Evolutionary conservation across 1,140 invertebrate species (phyloP).

Genomic region (Chymomyza costata): DNA sequence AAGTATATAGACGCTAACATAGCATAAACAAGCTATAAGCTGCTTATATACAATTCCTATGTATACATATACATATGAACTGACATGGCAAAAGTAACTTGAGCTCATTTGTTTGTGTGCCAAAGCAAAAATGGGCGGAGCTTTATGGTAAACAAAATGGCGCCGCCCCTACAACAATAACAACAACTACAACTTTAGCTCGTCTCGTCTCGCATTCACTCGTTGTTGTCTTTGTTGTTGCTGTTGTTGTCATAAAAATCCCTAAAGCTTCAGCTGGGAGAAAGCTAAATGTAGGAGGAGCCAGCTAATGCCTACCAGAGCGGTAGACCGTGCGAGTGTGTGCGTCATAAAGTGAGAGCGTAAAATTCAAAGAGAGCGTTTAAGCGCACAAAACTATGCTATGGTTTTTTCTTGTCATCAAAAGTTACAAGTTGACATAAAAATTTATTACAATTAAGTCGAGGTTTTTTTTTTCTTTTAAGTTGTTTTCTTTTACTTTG

Average conservation of each 20-base stretch:
- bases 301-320: background rate
- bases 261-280: slow-evolving; percentile 41
- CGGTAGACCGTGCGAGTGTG: background rate
- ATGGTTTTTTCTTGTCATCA: background rate
- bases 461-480: slow-evolving; percentile 11
- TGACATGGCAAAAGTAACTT: too few relatives aligned
- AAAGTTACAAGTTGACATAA: background rate
- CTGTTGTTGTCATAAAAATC: slow-evolving; percentile 48
- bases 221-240: background rate
- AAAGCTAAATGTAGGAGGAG: slow-evolving; percentile 51
- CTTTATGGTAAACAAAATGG: slow-evolving; percentile 33
- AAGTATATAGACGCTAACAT: too few relatives aligned
- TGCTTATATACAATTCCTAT: too few relatives aligned
- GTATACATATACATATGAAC: background rate
- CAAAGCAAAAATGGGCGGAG: slow-evolving; percentile 33
- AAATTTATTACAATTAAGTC: slow-evolving; percentile 20
- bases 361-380: slow-evolving; percentile 9
- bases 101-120: slow-evolving; percentile 13
- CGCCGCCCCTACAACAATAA: slow-evolving; percentile 40
- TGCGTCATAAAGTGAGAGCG: slow-evolving; percentile 1
- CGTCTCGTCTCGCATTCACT: slow-evolving; percentile 6
- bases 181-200: slow-evolving; percentile 5
- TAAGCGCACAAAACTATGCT: slow-evolving; percentile 15
- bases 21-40: too few relatives aligned
- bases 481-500: slow-evolving; percentile 2